These are phyloP conservation scores for Bryconaethiops microstoma DNA, from an alignment of 2,797 vertebrate genomes.

Conservation along the genomic window DNA sequence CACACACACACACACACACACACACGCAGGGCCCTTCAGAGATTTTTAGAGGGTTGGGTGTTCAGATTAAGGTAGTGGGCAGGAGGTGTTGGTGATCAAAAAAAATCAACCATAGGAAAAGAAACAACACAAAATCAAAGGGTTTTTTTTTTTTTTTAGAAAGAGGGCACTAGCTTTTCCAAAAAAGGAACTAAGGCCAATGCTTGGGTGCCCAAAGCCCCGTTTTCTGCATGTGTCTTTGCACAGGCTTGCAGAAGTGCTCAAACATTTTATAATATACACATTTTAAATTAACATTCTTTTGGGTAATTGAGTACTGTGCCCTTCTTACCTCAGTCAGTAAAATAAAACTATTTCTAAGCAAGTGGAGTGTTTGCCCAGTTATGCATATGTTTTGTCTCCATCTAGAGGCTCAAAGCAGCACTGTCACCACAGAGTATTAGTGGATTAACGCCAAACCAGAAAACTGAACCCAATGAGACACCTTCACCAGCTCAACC, in stretches of 20 bases:
- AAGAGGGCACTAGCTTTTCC: no score
- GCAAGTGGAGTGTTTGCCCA: background rate
- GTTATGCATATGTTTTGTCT: slow-evolving; percentile 49
- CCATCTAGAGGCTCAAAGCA: slow-evolving; percentile 89
- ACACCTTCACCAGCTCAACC: slow-evolving; percentile 94
- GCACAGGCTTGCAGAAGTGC: background rate
- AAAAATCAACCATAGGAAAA: no score
- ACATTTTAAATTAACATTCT: background rate
- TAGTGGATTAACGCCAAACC: slow-evolving; percentile 51
- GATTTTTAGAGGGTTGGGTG: no score
- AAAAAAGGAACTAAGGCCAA: no score
- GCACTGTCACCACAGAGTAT: slow-evolving; percentile 84
- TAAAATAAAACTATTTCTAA: background rate
- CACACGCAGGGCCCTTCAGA: no score
- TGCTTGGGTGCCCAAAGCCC: no score
- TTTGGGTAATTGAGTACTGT: background rate
- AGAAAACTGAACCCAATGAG: slow-evolving; percentile 84
- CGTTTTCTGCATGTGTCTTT: no score
- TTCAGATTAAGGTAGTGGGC: no score
- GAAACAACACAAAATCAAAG: no score
- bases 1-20: background rate
- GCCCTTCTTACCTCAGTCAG: background rate
- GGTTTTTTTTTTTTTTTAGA: no score
- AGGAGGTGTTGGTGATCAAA: no score
- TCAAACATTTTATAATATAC: background rate